These are phyloP conservation scores for Calyptommatus sinebrachiatus DNA, from an alignment of 2,113 vertebrate species.

Conservation along the genomic window DNA sequence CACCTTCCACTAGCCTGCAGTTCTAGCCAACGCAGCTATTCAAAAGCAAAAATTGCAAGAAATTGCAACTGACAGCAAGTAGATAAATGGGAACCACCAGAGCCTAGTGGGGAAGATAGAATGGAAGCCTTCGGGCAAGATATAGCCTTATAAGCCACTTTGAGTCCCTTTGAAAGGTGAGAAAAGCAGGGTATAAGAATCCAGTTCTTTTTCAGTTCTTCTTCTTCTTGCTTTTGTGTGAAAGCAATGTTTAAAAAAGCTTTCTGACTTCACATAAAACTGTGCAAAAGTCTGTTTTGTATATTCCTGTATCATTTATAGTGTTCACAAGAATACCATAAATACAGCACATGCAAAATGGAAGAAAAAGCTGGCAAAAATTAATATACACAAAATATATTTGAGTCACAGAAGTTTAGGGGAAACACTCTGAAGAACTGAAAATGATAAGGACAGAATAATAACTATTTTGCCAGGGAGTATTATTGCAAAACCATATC, in stretches of 20 bases:
- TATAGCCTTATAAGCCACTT: too few relatives aligned
- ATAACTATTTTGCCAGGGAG: background rate
- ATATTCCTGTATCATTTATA: background rate
- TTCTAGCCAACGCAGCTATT: too few relatives aligned
- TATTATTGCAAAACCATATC: background rate
- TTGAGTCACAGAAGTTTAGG: background rate
- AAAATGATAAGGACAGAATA: slow-evolving; percentile 7
- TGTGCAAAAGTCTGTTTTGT: background rate
- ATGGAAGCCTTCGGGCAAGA: too few relatives aligned
- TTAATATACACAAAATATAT: background rate
- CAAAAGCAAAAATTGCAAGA: too few relatives aligned
- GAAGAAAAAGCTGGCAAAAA: background rate
- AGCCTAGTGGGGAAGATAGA: too few relatives aligned
- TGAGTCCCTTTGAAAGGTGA: too few relatives aligned
- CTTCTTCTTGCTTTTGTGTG: background rate
- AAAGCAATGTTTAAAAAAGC: background rate
- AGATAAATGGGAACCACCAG: too few relatives aligned
- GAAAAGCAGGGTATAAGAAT: too few relatives aligned
- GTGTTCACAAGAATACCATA: background rate
- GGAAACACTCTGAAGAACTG: background rate
- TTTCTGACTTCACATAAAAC: background rate
- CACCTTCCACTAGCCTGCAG: too few relatives aligned
- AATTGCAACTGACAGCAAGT: too few relatives aligned
- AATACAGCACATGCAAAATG: background rate
- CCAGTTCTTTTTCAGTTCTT: too few relatives aligned